Evolutionary conservation across 2,113 vertebrate genomes (phyloP).

Genomic region (Nannospalax galili): DNA sequence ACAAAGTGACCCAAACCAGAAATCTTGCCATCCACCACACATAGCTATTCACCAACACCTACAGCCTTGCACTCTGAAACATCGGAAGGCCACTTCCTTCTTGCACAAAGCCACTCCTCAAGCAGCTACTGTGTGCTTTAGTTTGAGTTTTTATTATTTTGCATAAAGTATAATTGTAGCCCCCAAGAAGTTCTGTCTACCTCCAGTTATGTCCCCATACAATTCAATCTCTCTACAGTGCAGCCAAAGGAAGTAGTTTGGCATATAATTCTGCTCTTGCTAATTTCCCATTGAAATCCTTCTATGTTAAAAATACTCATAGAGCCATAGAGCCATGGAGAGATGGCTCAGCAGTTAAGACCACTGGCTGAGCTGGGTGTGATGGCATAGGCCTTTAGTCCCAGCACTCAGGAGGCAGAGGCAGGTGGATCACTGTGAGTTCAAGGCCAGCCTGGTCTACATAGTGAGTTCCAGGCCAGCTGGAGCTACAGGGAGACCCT

Average conservation of each 20-base stretch:
- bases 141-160: neutral
- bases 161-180: neutral
- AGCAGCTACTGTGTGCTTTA: neutral
- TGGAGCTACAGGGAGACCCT: too few relatives aligned
- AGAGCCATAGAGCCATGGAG: too few relatives aligned
- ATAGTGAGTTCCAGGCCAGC: too few relatives aligned
- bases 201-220: neutral
- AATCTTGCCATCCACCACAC: neutral
- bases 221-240: neutral
- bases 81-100: neutral
- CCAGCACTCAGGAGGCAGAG: too few relatives aligned
- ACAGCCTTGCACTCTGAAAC: neutral
- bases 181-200: neutral
- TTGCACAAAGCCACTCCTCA: neutral
- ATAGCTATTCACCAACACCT: neutral
- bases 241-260: neutral
- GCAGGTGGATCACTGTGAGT: too few relatives aligned
- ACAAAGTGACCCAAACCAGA: neutral
- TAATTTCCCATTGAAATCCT: neutral
- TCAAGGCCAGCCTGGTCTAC: too few relatives aligned
- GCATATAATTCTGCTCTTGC: neutral
- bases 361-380: too few relatives aligned
- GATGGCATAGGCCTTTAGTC: too few relatives aligned
- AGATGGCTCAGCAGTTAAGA: too few relatives aligned
- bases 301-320: neutral